Conservation (phyloP, 1,140 invertebrate genomes). For the Geopemphigus sp. region DNA sequence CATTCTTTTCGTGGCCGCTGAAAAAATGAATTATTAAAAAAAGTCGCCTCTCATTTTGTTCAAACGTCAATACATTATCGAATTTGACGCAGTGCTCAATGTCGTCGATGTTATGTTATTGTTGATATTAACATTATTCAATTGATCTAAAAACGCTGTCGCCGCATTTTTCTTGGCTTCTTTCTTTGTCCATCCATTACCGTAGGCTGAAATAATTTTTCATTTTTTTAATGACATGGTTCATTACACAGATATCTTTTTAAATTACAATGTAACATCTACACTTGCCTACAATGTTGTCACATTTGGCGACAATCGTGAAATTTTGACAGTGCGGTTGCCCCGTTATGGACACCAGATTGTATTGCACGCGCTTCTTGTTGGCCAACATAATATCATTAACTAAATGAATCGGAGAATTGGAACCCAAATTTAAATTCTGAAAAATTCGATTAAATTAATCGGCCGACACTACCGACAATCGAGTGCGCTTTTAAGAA, state of each 20-base stretch:
- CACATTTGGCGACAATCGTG: conserved; percentile 84
- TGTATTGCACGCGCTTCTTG: conserved; percentile 65
- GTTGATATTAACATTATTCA: background rate
- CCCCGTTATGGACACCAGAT: conserved; percentile 91
- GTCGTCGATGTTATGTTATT: conserved; percentile 15
- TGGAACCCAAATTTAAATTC: no score
- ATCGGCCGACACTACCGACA: no score
- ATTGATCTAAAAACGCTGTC: conserved; percentile 67
- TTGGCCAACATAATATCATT: conserved; percentile 11
- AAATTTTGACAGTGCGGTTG: conserved; percentile 95
- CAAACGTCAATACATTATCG: background rate
- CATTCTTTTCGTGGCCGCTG: background rate
- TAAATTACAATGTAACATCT: no score
- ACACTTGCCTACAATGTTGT: conserved; percentile 65
- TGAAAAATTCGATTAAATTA: no score
- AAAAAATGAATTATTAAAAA: background rate
- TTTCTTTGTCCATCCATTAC: conserved; percentile 92
- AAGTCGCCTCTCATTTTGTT: background rate
- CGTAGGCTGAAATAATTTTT: background rate
- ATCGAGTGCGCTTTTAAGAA: no score
- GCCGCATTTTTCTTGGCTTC: conserved; percentile 94
- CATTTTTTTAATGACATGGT: background rate
- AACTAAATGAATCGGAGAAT: background rate
- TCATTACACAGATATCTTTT: background rate
- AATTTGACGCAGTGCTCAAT: background rate